Conservation (phyloP, 2,888 invertebrate genomes). For the Dorcus parallelipipedus region DNA sequence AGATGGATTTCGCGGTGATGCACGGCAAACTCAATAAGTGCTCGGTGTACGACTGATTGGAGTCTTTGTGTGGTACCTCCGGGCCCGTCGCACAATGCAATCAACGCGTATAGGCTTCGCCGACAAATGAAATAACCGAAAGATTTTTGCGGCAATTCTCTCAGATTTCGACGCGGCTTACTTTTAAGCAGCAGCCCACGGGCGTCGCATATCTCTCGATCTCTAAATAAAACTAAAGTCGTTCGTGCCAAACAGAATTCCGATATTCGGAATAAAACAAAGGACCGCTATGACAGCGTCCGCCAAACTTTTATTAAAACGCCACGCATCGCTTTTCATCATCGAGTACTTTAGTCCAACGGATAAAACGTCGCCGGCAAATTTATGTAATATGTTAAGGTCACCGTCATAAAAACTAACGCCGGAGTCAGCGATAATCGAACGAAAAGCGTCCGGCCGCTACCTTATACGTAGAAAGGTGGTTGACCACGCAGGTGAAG, state of each 20-base stretch:
- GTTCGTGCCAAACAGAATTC: too few relatives aligned
- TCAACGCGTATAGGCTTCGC: slow-evolving; percentile 43
- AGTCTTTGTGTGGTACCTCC: slow-evolving; percentile 48
- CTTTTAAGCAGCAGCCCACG: slow-evolving; percentile 2
- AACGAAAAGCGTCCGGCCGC: slow-evolving; percentile 23
- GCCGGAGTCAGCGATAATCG: slow-evolving; percentile 36
- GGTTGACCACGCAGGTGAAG: slow-evolving; percentile 88
- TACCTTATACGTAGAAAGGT: slow-evolving; percentile 84
- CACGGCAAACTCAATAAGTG: slow-evolving; percentile 50
- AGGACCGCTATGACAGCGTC: neutral
- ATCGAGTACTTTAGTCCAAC: slow-evolving; percentile 28
- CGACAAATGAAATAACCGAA: slow-evolving; percentile 32
- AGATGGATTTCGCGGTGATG: slow-evolving; percentile 44
- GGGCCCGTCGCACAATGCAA: slow-evolving; percentile 47
- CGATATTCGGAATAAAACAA: neutral
- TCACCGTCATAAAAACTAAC: slow-evolving; percentile 35
- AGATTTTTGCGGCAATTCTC: slow-evolving; percentile 21
- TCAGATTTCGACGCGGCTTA: slow-evolving; percentile 1
- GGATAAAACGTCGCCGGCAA: slow-evolving; percentile 40
- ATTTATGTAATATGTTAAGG: slow-evolving; percentile 41
- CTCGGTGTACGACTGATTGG: slow-evolving; percentile 49
- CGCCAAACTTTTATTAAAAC: slow-evolving; percentile 17
- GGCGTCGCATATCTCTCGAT: slow-evolving; percentile 3
- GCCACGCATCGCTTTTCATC: slow-evolving; percentile 29
- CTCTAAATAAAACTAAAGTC: neutral